Percentiles rank a stretch among this genome's conserved stretches.
phyloP scores from a whole-genome alignment of 1,140 invertebrate species.

The Drosophila paulistorum region DNA sequence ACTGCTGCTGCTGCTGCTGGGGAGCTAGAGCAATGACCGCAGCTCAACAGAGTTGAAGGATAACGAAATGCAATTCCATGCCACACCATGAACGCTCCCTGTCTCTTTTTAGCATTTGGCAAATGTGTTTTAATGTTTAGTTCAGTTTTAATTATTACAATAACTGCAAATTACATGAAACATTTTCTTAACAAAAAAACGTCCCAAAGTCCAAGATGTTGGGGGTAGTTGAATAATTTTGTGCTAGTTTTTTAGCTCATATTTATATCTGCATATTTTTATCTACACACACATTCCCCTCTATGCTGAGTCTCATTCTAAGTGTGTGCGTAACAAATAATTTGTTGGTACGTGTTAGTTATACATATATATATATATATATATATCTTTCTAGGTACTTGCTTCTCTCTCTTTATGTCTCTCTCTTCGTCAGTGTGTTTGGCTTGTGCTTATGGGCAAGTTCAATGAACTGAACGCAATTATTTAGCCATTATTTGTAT shows the following conservation, averaged over 20 bases:
- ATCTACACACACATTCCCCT: slow-evolving; percentile 40
- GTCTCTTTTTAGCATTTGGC: no score
- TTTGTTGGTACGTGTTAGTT: slow-evolving; percentile 34
- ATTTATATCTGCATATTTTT: slow-evolving; percentile 62
- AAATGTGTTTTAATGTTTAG: no score
- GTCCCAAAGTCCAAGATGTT: not conserved
- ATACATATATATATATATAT: slow-evolving; percentile 5
- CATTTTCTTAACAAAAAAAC: not conserved
- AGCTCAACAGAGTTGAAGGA: slow-evolving; percentile 77
- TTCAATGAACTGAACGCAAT: slow-evolving; percentile 65
- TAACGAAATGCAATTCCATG: slow-evolving; percentile 45
- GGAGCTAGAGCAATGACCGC: slow-evolving; percentile 75
- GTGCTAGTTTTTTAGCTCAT: slow-evolving; percentile 28
- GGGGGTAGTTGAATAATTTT: not conserved
- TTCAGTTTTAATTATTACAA: no score
- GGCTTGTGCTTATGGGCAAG: slow-evolving; percentile 29
- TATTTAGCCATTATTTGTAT: slow-evolving; percentile 66
- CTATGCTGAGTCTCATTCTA: slow-evolving; percentile 12
- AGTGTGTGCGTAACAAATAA: slow-evolving; percentile 24
- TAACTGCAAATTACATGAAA: no score
- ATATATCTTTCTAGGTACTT: slow-evolving; percentile 29
- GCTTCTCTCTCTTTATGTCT: slow-evolving; percentile 24
- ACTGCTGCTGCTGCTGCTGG: slow-evolving; percentile 24
- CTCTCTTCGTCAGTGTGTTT: slow-evolving; percentile 33
- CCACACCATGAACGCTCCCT: no score